These are phyloP conservation scores for Drosophila chauvacae DNA, from an alignment of 1,140 invertebrate genomes.

Conservation along the genomic window DNA sequence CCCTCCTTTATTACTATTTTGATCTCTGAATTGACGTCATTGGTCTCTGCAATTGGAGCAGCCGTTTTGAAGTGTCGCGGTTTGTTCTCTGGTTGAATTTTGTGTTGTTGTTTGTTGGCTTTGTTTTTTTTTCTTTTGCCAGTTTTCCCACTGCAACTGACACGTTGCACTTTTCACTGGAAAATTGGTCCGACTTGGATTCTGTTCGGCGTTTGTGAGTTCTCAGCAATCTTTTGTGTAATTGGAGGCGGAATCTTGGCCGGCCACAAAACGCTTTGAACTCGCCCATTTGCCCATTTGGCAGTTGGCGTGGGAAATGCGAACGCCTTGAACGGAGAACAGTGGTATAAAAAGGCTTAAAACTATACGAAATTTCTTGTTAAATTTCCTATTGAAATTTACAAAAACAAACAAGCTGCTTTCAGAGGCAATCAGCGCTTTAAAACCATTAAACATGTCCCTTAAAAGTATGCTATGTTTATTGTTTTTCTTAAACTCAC, in stretches of 20 bases:
- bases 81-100: neutral
- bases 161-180: slow-evolving; percentile 69
- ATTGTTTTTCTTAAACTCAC: neutral
- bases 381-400: no score
- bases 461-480: neutral
- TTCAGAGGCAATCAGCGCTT: neutral
- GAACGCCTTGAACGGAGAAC: slow-evolving; percentile 33
- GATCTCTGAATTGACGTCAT: slow-evolving; percentile 51
- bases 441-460: neutral
- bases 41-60: slow-evolving; percentile 45
- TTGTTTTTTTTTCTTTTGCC: slow-evolving; percentile 8
- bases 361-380: neutral
- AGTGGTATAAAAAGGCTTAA: slow-evolving; percentile 4
- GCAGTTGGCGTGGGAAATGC: slow-evolving; percentile 73
- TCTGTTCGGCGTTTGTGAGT: slow-evolving; percentile 50
- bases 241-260: slow-evolving; percentile 73
- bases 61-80: slow-evolving; percentile 7
- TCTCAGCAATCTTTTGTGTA: slow-evolving; percentile 80
- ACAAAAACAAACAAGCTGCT: neutral
- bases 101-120: neutral
- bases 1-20: neutral
- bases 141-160: slow-evolving; percentile 53
- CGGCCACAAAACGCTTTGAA: slow-evolving; percentile 75
- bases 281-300: slow-evolving; percentile 57
- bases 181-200: slow-evolving; percentile 39